Percentiles rank a stretch among this genome's conserved stretches.
phyloP scores from a whole-genome alignment of 2,797 vertebrate genomes.

The Eurystomus glaucurus region DNA sequence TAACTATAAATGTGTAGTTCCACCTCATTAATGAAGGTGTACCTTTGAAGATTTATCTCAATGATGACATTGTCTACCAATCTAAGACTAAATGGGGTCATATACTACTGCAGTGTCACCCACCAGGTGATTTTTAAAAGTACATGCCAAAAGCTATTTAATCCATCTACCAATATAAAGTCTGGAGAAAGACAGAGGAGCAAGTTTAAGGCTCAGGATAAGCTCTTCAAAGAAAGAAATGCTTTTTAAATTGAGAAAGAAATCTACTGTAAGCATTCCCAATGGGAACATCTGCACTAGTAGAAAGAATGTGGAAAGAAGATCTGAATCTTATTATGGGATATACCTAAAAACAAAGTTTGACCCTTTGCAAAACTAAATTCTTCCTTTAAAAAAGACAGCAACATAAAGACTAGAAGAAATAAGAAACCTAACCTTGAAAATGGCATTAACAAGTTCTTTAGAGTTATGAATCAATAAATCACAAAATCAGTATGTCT shows the following conservation, averaged over 20 bases:
- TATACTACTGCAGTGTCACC: background rate
- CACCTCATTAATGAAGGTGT: background rate
- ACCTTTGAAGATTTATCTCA: background rate
- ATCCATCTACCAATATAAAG: background rate
- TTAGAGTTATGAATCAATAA: background rate
- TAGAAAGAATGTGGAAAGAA: background rate
- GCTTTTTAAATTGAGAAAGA: background rate
- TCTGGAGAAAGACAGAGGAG: background rate
- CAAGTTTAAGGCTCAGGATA: background rate
- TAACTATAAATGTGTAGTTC: background rate
- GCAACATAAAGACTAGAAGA: background rate
- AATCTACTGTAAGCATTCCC: background rate
- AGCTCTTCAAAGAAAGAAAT: background rate
- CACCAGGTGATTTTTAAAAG: background rate
- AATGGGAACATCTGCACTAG: background rate
- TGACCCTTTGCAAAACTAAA: background rate
- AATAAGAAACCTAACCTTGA: background rate
- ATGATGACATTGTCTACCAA: accelerated
- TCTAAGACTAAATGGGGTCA: background rate
- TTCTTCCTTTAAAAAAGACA: background rate
- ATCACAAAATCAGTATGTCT: background rate
- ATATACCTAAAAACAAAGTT: background rate
- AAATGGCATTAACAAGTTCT: background rate
- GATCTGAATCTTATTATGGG: background rate
- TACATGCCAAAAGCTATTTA: background rate